Conservation (phyloP, 1,140 invertebrate species). For the Magallana ariakensis region DNA sequence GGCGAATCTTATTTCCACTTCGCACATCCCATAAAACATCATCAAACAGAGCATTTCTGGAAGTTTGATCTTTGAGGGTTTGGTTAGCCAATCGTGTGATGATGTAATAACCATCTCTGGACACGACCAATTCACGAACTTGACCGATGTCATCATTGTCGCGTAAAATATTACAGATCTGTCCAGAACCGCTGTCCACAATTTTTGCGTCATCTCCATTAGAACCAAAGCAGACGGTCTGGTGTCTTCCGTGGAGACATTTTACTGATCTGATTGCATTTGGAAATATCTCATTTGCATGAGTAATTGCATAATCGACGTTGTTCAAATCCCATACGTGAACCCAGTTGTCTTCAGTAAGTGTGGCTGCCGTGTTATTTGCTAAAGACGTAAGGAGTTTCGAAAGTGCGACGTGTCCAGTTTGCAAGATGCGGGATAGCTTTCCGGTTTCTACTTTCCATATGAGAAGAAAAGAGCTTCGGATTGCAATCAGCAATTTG, state of each 20-base stretch:
- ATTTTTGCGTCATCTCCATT: slow-evolving; percentile 68
- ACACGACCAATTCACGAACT: slow-evolving; percentile 60
- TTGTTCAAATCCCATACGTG: slow-evolving; percentile 77
- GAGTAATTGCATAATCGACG: slow-evolving; percentile 68
- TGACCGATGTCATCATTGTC: slow-evolving; percentile 64
- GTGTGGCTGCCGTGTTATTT: slow-evolving; percentile 70
- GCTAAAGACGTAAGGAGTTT: slow-evolving; percentile 68
- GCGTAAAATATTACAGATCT: slow-evolving; percentile 61
- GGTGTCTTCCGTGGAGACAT: slow-evolving; percentile 58
- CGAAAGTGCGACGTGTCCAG: slow-evolving; percentile 62
- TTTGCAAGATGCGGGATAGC: slow-evolving; percentile 69
- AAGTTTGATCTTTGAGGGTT: not conserved
- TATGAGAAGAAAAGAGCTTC: slow-evolving; percentile 71
- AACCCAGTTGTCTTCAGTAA: slow-evolving; percentile 70
- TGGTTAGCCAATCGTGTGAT: slow-evolving; percentile 57
- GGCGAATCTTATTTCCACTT: slow-evolving; percentile 59
- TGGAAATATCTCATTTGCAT: slow-evolving; percentile 66
- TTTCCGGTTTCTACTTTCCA: slow-evolving; percentile 70
- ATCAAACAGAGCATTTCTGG: slow-evolving; percentile 55
- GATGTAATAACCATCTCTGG: slow-evolving; percentile 64
- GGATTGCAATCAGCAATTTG: slow-evolving; percentile 67
- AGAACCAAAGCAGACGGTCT: slow-evolving; percentile 59
- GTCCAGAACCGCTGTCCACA: slow-evolving; percentile 63
- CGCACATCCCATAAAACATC: slow-evolving; percentile 68
- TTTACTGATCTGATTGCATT: slow-evolving; percentile 61